A percentile compares a stretch with the other conserved stretches of the same genome.
These are phyloP conservation scores for Taurulus bubalis DNA, from an alignment of 2,113 vertebrate species.

Conservation along the genomic window DNA sequence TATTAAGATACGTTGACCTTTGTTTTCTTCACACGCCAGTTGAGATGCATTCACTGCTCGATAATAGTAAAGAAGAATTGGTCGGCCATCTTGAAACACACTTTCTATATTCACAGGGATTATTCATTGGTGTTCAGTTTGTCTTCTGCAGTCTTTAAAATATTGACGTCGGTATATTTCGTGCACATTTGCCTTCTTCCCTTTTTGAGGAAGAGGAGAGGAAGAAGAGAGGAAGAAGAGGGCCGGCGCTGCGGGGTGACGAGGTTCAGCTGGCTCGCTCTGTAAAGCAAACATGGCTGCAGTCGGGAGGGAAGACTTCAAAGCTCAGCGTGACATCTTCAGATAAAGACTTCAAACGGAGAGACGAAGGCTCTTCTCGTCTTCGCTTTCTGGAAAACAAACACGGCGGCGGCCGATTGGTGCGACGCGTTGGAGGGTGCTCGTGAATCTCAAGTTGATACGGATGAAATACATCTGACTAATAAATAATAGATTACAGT, in stretches of 20 bases:
- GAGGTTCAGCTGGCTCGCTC: slow-evolving; percentile 25
- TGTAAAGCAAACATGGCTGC: slow-evolving; percentile 59
- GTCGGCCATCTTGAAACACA: background rate
- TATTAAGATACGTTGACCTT: no score
- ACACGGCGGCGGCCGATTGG: slow-evolving; percentile 33
- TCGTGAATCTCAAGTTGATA: background rate
- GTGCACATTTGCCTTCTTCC: background rate
- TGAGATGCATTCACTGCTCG: no score
- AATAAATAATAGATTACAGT: background rate
- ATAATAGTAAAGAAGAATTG: no score
- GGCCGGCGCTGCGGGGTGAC: background rate
- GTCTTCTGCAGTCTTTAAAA: background rate
- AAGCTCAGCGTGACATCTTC: slow-evolving; percentile 58
- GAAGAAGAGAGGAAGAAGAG: background rate
- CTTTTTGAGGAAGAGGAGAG: background rate
- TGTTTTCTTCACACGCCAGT: no score
- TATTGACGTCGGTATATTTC: background rate
- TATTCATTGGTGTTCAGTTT: background rate
- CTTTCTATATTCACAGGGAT: background rate
- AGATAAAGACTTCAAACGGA: slow-evolving; percentile 72
- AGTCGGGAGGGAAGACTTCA: slow-evolving; percentile 55
- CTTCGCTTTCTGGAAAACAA: slow-evolving; percentile 35
- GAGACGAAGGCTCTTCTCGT: slow-evolving; percentile 33
- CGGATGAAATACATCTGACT: background rate
- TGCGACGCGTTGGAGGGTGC: slow-evolving; percentile 12